Conservation (phyloP, 2,888 invertebrate species). For the Chrysodeixis includens region DNA sequence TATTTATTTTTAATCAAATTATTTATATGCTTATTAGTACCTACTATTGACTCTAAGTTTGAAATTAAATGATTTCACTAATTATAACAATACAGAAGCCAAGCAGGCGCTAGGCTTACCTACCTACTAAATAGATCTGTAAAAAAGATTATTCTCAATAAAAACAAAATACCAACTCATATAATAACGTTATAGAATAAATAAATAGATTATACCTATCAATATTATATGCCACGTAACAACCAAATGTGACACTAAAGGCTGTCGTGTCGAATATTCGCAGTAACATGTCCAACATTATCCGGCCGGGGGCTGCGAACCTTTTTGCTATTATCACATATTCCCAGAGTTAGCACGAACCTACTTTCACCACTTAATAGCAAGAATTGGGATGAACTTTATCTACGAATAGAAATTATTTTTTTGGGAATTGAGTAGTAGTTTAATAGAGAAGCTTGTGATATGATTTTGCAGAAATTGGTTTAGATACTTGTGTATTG, state of each 20-base stretch:
- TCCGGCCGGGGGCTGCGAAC: not conserved
- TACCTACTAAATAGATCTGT: too few relatives aligned
- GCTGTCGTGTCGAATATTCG: not conserved
- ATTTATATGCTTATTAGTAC: too few relatives aligned
- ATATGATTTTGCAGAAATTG: too few relatives aligned
- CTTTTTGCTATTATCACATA: not conserved
- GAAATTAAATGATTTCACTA: too few relatives aligned
- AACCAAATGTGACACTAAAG: not conserved
- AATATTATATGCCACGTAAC: not conserved
- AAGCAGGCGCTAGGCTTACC: too few relatives aligned
- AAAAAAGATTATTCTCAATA: too few relatives aligned
- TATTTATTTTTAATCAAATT: too few relatives aligned
- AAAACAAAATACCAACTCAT: too few relatives aligned
- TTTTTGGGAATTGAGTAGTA: not conserved
- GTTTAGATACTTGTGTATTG: too few relatives aligned
- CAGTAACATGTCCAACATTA: not conserved
- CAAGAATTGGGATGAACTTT: not conserved
- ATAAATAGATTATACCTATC: constrained; percentile 6
- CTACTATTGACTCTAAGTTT: too few relatives aligned
- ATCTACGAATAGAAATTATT: not conserved
- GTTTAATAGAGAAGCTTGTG: too few relatives aligned
- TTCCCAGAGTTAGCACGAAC: not conserved
- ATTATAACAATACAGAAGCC: too few relatives aligned
- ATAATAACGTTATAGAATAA: not conserved
- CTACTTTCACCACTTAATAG: not conserved